Evolutionary conservation across 2,113 vertebrate species (phyloP), one percentile per base, ranked within the genome.

Genomic region (Theropithecus gelada): DNA sequence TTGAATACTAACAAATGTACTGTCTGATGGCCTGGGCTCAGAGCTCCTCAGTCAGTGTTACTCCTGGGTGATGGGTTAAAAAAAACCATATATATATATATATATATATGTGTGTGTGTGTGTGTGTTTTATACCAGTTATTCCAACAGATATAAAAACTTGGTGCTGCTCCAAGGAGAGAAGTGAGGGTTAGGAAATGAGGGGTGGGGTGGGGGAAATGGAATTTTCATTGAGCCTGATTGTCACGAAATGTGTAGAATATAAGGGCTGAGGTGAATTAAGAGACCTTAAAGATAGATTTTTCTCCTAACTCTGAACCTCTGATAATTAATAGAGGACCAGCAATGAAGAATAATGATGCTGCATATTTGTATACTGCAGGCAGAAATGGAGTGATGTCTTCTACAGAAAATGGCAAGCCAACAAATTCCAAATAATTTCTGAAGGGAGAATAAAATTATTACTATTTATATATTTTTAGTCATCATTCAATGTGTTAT

Each of bases 51-150:
- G 11, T 68, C 25, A 61, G 5, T 43, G 64, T 84, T 64, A 87
- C 40, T 38, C n/a, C n/a, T 32, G 12, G 2, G 4, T 23, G 5
- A 1, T 0, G 1, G 18, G 35, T 11, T 64, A 8, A 45, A 43
- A 20, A 20, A n/a, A 50, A 50, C 3, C 48, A 43, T 1, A 17
- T 27, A 61, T 6, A 45, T 75, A 38, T n/a, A n/a, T n/a, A n/a
- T n/a, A n/a, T n/a, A n/a, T 25, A 8, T 43, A 25, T 22, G 18
- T 35, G 1, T 11, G 23, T 52, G 35, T 25, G 57, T 48, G 30
- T 20, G 52, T 20, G 27, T 5, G 40, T 5, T 5, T 61, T 61
- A 61, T 61, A 61, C 25, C 59, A 27, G 59, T 61, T 61, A 61
- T 61, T 48, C 75, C 45, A 92, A 52, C 17, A 75, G 13, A 3